A percentile compares a stretch with the other conserved stretches of the same genome.
Conservation (phyloP, 1,140 invertebrate species). For the Subanguina moxae region DNA sequence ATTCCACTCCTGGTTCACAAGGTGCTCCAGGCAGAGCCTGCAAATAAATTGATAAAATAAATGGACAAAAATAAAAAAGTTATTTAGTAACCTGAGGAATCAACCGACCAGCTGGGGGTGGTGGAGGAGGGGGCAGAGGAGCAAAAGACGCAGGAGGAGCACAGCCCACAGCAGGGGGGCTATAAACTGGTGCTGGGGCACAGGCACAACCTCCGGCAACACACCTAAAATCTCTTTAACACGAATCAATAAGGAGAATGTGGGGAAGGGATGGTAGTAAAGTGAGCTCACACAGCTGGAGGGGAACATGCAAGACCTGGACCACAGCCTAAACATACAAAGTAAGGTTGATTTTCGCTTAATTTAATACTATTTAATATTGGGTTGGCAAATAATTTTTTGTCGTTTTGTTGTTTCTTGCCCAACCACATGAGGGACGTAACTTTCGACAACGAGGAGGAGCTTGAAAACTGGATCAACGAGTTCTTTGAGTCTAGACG, state of each 20-base stretch:
- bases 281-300: constrained; percentile 8
- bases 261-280: not conserved
- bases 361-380: too few species aligned
- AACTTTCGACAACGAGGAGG: too few species aligned
- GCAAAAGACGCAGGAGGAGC: constrained; percentile 6
- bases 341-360: not conserved
- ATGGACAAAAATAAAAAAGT: too few species aligned
- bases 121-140: constrained; percentile 13
- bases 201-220: not conserved
- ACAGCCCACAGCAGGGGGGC: constrained; percentile 11
- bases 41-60: too few species aligned
- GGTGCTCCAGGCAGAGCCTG: constrained; percentile 52
- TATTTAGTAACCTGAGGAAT: constrained; percentile 52
- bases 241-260: not conserved
- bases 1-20: constrained; percentile 47
- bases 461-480: too few species aligned
- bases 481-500: too few species aligned
- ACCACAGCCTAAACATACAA: not conserved
- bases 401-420: too few species aligned
- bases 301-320: not conserved
- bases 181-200: constrained; percentile 7
- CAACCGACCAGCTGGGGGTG: constrained; percentile 43
- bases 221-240: constrained; percentile 5
- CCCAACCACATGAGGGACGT: too few species aligned
- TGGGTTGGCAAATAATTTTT: too few species aligned